A percentile compares a stretch with the other conserved stretches of the same genome.
Conservation (phyloP, 2,888 invertebrate species). For the Tuberolachnus salignus region DNA sequence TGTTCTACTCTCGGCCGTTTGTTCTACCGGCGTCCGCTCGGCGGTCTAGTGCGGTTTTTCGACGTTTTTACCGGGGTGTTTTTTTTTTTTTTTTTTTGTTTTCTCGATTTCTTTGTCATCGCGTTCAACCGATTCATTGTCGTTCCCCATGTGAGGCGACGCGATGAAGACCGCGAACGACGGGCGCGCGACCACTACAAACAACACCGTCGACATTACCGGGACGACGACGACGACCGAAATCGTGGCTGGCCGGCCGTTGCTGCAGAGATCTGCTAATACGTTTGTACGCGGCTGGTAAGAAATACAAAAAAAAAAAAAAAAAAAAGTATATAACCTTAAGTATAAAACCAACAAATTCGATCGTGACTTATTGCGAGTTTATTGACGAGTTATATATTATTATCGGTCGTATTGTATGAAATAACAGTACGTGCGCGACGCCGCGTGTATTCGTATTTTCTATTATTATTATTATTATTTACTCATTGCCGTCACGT, state of each 20-base stretch:
- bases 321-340: no score
- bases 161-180: no score
- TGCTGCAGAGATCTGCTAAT: slow-evolving; percentile 12
- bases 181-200: neutral
- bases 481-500: no score
- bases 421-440: no score
- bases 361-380: no score
- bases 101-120: neutral
- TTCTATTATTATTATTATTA: no score
- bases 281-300: slow-evolving; percentile 44
- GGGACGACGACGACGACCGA: neutral
- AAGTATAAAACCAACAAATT: no score
- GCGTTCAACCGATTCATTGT: no score
- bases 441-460: no score
- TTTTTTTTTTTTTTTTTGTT: neutral
- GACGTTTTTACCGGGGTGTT: no score
- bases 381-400: no score
- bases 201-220: neutral
- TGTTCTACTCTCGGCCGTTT: neutral
- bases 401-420: no score
- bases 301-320: neutral
- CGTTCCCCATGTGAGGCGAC: neutral
- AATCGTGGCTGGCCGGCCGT: neutral
- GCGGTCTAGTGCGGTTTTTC: neutral
- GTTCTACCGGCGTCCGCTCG: neutral